These are phyloP conservation scores for Corapipo altera DNA, from an alignment of 2,113 vertebrate genomes.

Conservation along the genomic window DNA sequence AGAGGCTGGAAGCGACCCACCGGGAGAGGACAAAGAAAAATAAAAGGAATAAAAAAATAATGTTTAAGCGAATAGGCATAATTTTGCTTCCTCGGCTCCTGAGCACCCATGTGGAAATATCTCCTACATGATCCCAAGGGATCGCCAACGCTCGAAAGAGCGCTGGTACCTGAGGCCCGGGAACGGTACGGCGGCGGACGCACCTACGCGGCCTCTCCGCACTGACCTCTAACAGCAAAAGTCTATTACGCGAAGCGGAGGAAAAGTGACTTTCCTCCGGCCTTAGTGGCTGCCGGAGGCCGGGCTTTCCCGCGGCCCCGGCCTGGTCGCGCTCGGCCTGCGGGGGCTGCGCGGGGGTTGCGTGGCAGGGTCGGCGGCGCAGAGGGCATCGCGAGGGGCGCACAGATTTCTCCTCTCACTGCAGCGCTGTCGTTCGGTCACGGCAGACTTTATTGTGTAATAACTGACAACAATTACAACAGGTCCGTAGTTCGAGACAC, in stretches of 20 bases:
- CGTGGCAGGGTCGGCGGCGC: not conserved
- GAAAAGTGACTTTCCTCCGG: not conserved
- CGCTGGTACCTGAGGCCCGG: not conserved
- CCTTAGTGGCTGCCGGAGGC: not conserved
- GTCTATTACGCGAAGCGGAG: accelerated
- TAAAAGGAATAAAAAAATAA: accelerated
- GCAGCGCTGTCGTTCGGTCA: slow-evolving; percentile 59
- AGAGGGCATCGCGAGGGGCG: not conserved
- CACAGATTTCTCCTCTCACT: slow-evolving; percentile 46
- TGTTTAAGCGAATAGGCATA: not conserved
- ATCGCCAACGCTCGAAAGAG: accelerated
- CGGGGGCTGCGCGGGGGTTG: not conserved
- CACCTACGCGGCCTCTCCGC: not conserved
- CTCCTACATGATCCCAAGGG: not conserved
- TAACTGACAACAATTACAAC: slow-evolving; percentile 73
- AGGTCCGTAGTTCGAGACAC: slow-evolving; percentile 38
- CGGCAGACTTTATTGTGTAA: slow-evolving; percentile 74
- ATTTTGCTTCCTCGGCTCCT: not conserved
- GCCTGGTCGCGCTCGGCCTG: not conserved
- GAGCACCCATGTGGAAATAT: not conserved
- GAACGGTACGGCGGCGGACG: not conserved
- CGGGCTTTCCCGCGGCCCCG: not conserved
- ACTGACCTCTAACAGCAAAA: accelerated
- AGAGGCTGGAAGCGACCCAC: not conserved
- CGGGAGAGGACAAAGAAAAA: too few species aligned